Evolutionary conservation across 2,888 invertebrate genomes (phyloP).

Genomic region (Cephus pygmeus): DNA sequence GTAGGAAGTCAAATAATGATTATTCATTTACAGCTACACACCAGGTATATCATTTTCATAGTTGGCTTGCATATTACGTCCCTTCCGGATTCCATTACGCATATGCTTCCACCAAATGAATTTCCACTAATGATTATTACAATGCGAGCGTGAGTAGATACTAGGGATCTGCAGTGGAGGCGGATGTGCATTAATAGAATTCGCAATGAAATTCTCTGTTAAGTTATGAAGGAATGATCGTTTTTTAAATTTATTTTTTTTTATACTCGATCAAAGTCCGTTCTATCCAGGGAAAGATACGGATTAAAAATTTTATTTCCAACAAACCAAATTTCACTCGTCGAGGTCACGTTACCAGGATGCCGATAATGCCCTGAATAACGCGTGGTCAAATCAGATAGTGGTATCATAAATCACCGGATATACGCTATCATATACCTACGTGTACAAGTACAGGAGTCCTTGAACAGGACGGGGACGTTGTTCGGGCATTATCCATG

Average conservation of each 20-base stretch:
- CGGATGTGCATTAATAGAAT: not conserved
- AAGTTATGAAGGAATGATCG: not conserved
- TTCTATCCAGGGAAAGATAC: not conserved
- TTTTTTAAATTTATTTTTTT: not conserved
- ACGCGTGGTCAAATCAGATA: slow-evolving; percentile 8
- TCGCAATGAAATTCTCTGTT: not conserved
- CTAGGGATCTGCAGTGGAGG: not conserved
- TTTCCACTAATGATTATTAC: not conserved
- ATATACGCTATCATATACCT: slow-evolving; percentile 1
- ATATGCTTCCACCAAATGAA: not conserved
- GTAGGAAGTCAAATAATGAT: slow-evolving; percentile 3
- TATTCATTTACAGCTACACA: not conserved
- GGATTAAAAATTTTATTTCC: not conserved
- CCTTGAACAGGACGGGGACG: slow-evolving; percentile 4
- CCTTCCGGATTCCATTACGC: not conserved
- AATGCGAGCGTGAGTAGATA: not conserved
- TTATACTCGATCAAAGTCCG: not conserved
- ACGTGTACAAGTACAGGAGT: not conserved
- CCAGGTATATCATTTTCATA: not conserved
- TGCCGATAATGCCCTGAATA: not conserved
- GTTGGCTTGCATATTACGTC: not conserved
- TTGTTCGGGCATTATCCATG: slow-evolving; percentile 4
- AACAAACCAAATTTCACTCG: not conserved
- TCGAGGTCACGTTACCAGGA: not conserved
- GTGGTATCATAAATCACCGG: slow-evolving; percentile 4